phyloP scores from a whole-genome alignment of 2,113 vertebrate species.

The Passer domesticus region DNA sequence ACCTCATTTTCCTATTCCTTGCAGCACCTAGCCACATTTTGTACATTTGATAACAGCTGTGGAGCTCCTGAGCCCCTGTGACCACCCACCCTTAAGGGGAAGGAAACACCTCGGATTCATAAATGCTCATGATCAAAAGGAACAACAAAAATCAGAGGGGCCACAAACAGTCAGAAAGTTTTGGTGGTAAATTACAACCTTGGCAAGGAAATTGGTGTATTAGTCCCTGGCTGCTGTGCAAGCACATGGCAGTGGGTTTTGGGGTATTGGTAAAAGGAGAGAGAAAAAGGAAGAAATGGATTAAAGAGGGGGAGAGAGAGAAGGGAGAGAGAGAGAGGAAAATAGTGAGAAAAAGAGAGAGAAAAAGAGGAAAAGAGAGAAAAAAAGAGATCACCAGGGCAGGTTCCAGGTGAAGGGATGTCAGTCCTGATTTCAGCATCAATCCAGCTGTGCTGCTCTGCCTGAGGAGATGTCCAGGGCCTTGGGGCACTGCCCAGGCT shows the following conservation, averaged over 20 bases:
- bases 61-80: not conserved
- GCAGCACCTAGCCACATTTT: not conserved
- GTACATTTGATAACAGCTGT: not conserved
- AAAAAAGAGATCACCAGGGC: not conserved
- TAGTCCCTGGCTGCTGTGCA: not conserved
- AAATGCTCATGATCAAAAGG: rapidly evolving
- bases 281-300: not conserved
- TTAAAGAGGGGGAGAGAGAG: not conserved
- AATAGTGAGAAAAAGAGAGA: not conserved
- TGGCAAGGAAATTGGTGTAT: not conserved
- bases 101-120: not conserved
- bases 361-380: not conserved
- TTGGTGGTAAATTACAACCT: not conserved
- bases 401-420: not conserved
- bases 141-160: not conserved
- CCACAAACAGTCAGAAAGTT: not conserved
- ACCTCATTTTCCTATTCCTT: not conserved
- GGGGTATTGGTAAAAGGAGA: not conserved
- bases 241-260: not conserved
- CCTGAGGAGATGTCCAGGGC: not conserved
- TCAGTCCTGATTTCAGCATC: not conserved
- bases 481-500: not conserved
- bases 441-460: not conserved
- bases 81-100: too few species aligned
- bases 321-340: too few species aligned